These are phyloP conservation scores for Euphydryas editha DNA, from an alignment of 2,888 invertebrate genomes.

Conservation along the genomic window DNA sequence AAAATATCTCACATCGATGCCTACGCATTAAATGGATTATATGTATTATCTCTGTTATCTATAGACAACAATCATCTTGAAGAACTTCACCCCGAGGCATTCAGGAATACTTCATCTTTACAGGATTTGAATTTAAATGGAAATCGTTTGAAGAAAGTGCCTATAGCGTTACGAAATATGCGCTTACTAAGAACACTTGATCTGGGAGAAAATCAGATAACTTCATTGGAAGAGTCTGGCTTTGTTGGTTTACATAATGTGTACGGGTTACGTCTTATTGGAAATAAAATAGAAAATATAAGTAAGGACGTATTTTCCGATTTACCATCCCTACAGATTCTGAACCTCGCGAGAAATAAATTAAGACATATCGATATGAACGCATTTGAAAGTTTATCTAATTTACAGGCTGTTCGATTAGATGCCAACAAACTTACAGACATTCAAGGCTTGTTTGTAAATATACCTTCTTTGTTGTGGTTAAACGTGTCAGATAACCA, in stretches of 20 bases:
- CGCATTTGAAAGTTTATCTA: conserved; percentile 90
- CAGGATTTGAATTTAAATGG: conserved; percentile 96
- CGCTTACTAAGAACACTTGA: conserved; percentile 93
- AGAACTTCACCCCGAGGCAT: conserved; percentile 93
- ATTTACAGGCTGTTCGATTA: conserved; percentile 92
- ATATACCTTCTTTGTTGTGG: conserved; percentile 93
- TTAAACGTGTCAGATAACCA: conserved; percentile 96
- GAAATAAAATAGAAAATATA: conserved; percentile 93
- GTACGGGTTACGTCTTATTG: conserved; percentile 93
- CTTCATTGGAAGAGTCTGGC: conserved; percentile 90
- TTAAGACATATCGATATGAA: conserved; percentile 90
- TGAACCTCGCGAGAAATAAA: conserved; percentile 94
- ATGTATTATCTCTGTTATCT: conserved; percentile 92
- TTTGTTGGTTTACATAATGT: conserved; percentile 93
- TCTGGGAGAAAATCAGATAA: conserved; percentile 95
- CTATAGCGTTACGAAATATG: conserved; percentile 92
- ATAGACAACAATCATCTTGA: conserved; percentile 93
- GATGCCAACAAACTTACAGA: conserved; percentile 93
- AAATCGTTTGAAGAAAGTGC: conserved; percentile 91
- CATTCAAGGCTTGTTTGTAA: conserved; percentile 92
- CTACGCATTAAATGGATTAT: conserved; percentile 93
- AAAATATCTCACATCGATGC: conserved; percentile 93
- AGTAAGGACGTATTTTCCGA: conserved; percentile 91
- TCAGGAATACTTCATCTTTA: conserved; percentile 94
- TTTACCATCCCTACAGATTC: conserved; percentile 91